A percentile compares a stretch with the other conserved stretches of the same genome.
Evolutionary conservation across 2,113 vertebrate species (phyloP).

Genomic region (Cyanoramphus novaezelandiae): DNA sequence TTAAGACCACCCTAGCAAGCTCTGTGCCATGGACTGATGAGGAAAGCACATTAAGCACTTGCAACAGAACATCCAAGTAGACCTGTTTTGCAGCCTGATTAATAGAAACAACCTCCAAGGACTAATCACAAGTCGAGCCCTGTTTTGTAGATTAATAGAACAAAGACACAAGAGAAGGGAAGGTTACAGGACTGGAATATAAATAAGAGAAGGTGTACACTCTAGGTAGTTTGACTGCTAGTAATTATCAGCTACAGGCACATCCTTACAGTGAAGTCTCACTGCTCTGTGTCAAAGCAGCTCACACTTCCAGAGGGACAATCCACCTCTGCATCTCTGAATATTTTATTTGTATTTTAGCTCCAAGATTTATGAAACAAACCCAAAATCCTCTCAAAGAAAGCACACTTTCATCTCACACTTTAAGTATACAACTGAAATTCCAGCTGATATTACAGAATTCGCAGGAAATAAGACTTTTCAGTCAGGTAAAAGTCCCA

Average conservation of each 20-base stretch:
- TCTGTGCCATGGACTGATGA: slow-evolving; percentile 18
- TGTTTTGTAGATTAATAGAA: slow-evolving; percentile 80
- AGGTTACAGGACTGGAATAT: slow-evolving; percentile 71
- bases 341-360: background rate
- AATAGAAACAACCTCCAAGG: slow-evolving; percentile 78
- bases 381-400: background rate
- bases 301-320: background rate
- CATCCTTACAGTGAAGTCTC: background rate
- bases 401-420: background rate
- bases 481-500: background rate
- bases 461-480: background rate
- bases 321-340: background rate
- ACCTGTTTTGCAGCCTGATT: slow-evolving; percentile 78
- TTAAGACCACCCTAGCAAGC: slow-evolving; percentile 23
- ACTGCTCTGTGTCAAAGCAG: background rate
- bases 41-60: slow-evolving; percentile 57
- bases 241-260: slow-evolving; percentile 31
- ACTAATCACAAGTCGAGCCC: slow-evolving; percentile 77
- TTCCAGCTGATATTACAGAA: background rate
- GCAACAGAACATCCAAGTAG: slow-evolving; percentile 59
- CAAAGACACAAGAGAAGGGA: slow-evolving; percentile 71
- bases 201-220: slow-evolving; percentile 73
- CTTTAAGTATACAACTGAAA: background rate
- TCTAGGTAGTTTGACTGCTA: slow-evolving; percentile 9
- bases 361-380: background rate